Conservation (phyloP, 1,140 invertebrate genomes). For the Whitmania pigra region DNA sequence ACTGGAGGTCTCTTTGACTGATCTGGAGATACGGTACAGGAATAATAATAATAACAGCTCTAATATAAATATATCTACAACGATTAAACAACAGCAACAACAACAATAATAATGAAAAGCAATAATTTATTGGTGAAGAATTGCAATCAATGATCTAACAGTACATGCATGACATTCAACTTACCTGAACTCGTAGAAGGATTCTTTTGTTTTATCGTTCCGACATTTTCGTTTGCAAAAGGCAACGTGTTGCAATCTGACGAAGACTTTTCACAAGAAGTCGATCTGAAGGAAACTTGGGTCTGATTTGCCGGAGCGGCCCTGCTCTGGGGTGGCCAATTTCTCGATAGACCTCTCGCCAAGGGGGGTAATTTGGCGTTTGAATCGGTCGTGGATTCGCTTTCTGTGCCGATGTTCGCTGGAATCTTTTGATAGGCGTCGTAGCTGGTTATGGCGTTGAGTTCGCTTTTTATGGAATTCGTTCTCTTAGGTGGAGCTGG, state of each 20-base stretch:
- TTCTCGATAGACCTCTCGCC: neutral
- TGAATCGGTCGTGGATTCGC: neutral
- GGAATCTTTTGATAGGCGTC: conserved; percentile 3
- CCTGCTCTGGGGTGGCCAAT: too few species aligned
- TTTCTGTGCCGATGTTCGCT: neutral
- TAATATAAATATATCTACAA: too few species aligned
- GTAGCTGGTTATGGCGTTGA: conserved; percentile 56
- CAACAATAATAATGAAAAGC: too few species aligned
- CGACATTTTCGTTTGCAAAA: conserved; percentile 96
- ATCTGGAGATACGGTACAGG: too few species aligned
- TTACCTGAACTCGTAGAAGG: neutral
- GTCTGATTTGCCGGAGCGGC: too few species aligned
- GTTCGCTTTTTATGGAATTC: conserved; percentile 42
- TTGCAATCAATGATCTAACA: too few species aligned
- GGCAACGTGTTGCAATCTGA: conserved; percentile 81
- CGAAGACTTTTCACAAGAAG: conserved; percentile 41
- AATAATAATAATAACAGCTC: too few species aligned
- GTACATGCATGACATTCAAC: too few species aligned
- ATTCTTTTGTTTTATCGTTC: conserved; percentile 75
- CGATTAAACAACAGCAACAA: too few species aligned
- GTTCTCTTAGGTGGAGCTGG: conserved; percentile 46
- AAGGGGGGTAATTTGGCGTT: conserved; percentile 1
- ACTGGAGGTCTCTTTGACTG: too few species aligned
- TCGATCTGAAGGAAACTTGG: too few species aligned
- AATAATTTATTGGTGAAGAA: too few species aligned